These are phyloP conservation scores for Myopa testacea DNA, from an alignment of 2,888 invertebrate genomes.

Conservation along the genomic window DNA sequence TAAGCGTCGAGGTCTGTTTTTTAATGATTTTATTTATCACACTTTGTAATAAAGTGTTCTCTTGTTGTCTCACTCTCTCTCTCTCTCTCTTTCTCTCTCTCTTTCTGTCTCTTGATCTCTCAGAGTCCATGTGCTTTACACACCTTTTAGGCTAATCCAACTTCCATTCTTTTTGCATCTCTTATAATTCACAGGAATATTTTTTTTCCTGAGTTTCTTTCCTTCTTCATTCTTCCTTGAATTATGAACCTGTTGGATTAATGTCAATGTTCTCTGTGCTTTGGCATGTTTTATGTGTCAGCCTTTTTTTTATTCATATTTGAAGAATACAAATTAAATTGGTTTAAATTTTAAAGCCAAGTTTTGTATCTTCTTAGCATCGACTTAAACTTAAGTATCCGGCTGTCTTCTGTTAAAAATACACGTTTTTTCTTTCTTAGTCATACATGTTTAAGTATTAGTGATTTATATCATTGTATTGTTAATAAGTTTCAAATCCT, in stretches of 20 bases:
- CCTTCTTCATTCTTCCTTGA: conserved; percentile 16
- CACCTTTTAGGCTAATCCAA: conserved; percentile 20
- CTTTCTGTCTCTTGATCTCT: background rate
- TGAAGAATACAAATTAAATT: conserved; percentile 21
- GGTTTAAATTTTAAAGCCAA: conserved; percentile 14
- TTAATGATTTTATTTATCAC: background rate
- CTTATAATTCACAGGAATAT: background rate
- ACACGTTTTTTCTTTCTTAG: background rate
- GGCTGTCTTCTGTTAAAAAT: background rate
- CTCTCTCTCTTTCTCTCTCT: background rate
- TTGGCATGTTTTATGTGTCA: conserved; percentile 10
- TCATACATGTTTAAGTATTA: background rate
- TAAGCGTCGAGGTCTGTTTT: background rate
- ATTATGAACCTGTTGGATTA: conserved; percentile 44
- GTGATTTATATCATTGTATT: background rate
- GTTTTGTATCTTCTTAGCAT: conserved; percentile 17
- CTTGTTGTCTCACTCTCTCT: background rate
- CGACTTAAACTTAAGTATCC: background rate
- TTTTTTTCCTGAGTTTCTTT: background rate
- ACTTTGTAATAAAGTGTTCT: background rate
- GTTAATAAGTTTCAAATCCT: background rate
- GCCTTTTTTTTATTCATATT: background rate
- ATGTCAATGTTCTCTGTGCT: conserved; percentile 33
- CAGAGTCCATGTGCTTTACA: background rate
- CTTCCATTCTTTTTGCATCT: background rate